Base-by-base conservation (phyloP, 1,140 invertebrate genomes). In the Macrostomum lignano region DNA sequence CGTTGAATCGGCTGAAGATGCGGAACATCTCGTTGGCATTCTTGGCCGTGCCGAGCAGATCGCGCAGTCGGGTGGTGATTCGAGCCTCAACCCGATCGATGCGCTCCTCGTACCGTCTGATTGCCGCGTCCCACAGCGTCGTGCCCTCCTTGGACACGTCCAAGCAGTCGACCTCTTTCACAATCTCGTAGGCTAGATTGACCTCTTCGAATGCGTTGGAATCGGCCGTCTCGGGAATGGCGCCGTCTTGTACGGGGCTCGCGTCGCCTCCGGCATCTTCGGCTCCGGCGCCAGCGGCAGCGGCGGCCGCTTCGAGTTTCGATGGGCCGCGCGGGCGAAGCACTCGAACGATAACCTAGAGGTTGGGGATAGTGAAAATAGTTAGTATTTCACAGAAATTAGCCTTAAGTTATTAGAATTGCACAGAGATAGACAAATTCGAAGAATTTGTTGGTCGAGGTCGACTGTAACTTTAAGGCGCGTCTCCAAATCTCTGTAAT, bases 11-110 rank as follows among this genome's bases (percentile, higher is more conserved):
- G 7, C 78, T 82, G 61, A 91, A 93, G 45, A 94, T 94, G 21
- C 81, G 65, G 59, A 94, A 96, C 88, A 98, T 98, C 61, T 98
- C 88, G 57, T 96, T 94, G 11, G 91, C 86, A 62, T 91, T 94
- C 56, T 88, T 91, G 0, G 88, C 86, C 3, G 79, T 86, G 20
- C 84, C 86, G 1, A 98, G 63, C 51, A 96, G 86, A 55, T 96
- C 86, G 32, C 88, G 65, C 1, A 98, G 63, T 52, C 82, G 74
- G 0, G 84, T 78, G 2, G 86, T 94, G 36, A 98, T 94, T 32
- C 82, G 65, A 2, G 82, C 79, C 61, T 98, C 91, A 0, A 96
- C 82, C 31, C 79, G 66, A 54, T 91, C 84, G 45, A 98, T 96
- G 36, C 81, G 67, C 49, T 94, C 86, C 58, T 94, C 82, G 58